A percentile compares a stretch with the other conserved stretches of the same genome.
These are phyloP conservation scores for Styela clava DNA, from an alignment of 23 tunicate species.

Conservation along the genomic window DNA sequence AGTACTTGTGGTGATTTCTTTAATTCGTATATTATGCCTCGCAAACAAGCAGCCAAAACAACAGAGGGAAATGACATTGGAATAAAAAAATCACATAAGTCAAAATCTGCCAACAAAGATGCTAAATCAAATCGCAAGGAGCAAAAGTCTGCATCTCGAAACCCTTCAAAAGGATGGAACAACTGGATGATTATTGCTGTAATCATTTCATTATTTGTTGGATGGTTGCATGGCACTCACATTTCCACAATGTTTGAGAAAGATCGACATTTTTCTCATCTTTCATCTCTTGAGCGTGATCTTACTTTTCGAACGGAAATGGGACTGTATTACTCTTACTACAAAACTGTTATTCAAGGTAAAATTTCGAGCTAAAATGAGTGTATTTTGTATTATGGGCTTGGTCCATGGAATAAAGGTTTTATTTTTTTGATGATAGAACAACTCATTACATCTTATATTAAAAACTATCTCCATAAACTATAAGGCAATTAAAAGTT, in stretches of 20 bases:
- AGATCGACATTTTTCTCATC: constrained; percentile 97
- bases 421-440: neutral
- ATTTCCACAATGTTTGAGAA: constrained; percentile 98
- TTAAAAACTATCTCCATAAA: too few relatives aligned
- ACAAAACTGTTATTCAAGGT: constrained; percentile 91
- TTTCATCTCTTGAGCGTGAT: constrained; percentile 94
- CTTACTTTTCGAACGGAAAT: constrained; percentile 97
- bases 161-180: constrained; percentile 12
- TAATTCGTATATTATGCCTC: constrained; percentile 1
- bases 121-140: constrained; percentile 1
- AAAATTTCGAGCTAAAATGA: neutral
- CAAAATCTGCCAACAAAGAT: neutral
- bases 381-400: neutral
- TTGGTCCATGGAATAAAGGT: too few relatives aligned
- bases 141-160: neutral
- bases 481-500: too few relatives aligned
- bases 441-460: neutral
- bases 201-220: constrained; percentile 66
- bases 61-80: neutral
- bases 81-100: neutral
- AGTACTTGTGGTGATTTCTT: too few relatives aligned
- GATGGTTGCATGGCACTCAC: constrained; percentile 91
- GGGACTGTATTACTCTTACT: constrained; percentile 99
- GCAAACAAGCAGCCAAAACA: neutral
- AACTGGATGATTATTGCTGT: constrained; percentile 83